Conservation (phyloP, 2,113 vertebrate species). For the Lepidothrix coronata region DNA sequence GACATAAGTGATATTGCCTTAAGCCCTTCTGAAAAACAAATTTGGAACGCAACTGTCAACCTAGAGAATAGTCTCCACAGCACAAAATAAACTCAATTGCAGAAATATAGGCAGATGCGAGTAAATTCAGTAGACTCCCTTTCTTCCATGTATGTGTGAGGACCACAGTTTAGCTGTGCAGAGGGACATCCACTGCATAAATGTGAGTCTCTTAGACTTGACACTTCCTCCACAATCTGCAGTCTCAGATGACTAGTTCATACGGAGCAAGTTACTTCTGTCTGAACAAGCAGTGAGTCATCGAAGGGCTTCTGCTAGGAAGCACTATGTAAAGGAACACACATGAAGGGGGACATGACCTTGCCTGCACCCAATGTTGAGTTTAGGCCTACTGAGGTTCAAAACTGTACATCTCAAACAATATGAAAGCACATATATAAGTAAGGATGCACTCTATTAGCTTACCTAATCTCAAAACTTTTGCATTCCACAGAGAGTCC, state of each 20-base stretch:
- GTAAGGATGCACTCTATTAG: neutral
- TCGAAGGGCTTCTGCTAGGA: neutral
- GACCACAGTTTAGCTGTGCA: neutral
- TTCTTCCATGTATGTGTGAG: neutral
- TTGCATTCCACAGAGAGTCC: neutral
- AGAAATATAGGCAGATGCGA: neutral
- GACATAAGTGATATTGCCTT: neutral
- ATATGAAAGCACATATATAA: neutral
- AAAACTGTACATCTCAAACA: neutral
- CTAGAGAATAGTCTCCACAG: neutral
- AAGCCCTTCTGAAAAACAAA: neutral
- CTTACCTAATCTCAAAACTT: neutral
- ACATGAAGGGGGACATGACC: neutral
- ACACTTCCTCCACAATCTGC: neutral
- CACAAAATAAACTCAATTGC: neutral
- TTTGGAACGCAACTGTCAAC: neutral
- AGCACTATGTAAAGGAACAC: neutral
- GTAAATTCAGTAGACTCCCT: neutral
- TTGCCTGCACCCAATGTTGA: neutral
- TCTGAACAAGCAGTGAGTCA: neutral
- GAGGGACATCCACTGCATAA: neutral
- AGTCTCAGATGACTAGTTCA: neutral
- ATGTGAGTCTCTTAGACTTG: neutral
- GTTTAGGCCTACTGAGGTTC: neutral
- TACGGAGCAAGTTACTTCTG: neutral